phyloP scores from a whole-genome alignment of 2,113 vertebrate species.

The Scalopus aquaticus region DNA sequence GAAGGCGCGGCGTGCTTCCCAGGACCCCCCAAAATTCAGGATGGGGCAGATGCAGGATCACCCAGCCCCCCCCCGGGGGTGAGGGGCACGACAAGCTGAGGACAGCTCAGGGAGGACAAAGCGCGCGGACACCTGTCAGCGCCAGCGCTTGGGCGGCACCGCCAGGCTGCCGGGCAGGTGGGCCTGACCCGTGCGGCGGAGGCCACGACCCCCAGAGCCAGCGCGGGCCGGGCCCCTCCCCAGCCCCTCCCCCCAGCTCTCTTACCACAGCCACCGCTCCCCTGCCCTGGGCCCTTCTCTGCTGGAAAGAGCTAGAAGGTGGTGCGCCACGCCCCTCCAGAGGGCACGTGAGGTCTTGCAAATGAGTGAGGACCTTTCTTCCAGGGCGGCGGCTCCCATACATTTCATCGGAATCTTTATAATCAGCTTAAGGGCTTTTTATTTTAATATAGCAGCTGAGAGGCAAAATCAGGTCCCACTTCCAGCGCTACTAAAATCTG shows the following conservation, averaged over 20 bases:
- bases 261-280: fast-evolving
- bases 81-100: not conserved
- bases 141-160: fast-evolving
- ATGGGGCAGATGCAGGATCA: too few relatives aligned
- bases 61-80: too few relatives aligned
- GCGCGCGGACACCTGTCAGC: not conserved
- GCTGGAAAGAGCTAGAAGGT: not conserved
- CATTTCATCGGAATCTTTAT: conserved; percentile 27
- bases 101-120: not conserved
- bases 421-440: conserved; percentile 66
- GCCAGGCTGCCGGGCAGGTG: not conserved
- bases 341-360: not conserved
- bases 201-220: not conserved
- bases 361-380: not conserved
- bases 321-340: not conserved
- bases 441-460: conserved; percentile 71
- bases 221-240: not conserved
- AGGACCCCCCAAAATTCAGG: too few relatives aligned
- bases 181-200: not conserved
- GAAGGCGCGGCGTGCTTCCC: too few relatives aligned
- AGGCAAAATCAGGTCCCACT: conserved; percentile 75
- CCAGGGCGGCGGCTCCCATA: not conserved
- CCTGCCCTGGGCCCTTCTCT: not conserved
- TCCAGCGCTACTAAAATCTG: conserved; percentile 72
- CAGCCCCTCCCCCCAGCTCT: not conserved